A percentile compares a stretch with the other conserved stretches of the same genome.
Evolutionary conservation across 2,113 vertebrate genomes (phyloP).

Genomic region (Struthio camelus): DNA sequence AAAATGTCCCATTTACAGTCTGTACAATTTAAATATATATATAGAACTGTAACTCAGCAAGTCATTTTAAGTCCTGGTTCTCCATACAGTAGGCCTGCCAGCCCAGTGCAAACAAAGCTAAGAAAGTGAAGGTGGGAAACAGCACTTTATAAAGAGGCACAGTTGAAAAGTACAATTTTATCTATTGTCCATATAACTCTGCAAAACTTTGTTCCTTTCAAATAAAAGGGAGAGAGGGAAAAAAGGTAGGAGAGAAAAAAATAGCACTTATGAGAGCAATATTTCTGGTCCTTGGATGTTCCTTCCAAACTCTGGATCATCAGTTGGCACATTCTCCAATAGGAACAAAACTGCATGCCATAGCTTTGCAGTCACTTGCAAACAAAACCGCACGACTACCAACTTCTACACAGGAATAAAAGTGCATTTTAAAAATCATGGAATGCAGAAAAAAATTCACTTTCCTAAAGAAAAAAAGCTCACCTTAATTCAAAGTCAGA

Average conservation of each 20-base stretch:
- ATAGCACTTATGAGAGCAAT: neutral
- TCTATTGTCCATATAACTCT: neutral
- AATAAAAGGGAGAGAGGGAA: neutral
- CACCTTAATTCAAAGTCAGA: neutral
- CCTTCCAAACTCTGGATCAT: neutral
- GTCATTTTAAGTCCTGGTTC: neutral
- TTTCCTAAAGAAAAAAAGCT: neutral
- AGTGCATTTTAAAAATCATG: neutral
- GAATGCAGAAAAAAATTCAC: neutral
- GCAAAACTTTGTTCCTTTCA: neutral
- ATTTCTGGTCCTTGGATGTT: neutral
- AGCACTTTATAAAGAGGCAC: neutral
- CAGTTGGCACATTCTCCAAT: neutral
- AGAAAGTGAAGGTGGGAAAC: neutral
- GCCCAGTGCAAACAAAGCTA: neutral
- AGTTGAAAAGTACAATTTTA: neutral
- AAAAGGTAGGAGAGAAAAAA: neutral
- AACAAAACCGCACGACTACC: neutral
- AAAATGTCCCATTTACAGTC: slow-evolving; percentile 1
- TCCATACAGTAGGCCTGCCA: neutral
- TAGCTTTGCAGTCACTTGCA: neutral
- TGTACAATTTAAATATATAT: slow-evolving; percentile 10
- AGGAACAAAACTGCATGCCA: neutral
- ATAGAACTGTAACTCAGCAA: neutral
- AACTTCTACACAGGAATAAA: neutral